Conservation (phyloP, 2,888 invertebrate genomes). For the Drosophila infuscata region DNA sequence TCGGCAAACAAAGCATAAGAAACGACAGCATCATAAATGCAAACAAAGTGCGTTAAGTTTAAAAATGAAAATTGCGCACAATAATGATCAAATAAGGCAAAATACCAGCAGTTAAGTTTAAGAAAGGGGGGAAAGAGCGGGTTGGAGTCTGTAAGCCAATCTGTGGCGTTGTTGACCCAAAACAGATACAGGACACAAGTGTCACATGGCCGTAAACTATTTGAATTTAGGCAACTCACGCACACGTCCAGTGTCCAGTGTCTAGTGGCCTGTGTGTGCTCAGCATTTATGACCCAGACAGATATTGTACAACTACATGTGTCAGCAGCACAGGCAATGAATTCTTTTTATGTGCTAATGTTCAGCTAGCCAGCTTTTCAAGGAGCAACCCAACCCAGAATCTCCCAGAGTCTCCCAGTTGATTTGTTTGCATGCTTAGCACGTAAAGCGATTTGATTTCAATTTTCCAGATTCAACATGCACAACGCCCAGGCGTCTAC, state of each 20-base stretch:
- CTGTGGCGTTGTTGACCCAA: slow-evolving; percentile 6
- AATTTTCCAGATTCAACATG: slow-evolving; percentile 76
- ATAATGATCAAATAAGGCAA: slow-evolving; percentile 7
- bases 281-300: slow-evolving; percentile 51
- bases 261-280: slow-evolving; percentile 13
- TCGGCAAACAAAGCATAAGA: slow-evolving; percentile 7
- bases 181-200: slow-evolving; percentile 5
- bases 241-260: slow-evolving; percentile 31
- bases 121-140: not conserved
- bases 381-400: not conserved
- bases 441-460: slow-evolving; percentile 84
- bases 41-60: slow-evolving; percentile 26
- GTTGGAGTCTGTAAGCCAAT: slow-evolving; percentile 23
- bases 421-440: slow-evolving; percentile 72
- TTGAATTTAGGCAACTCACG: slow-evolving; percentile 65
- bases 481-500: slow-evolving; percentile 63
- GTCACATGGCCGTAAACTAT: slow-evolving; percentile 29
- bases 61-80: slow-evolving; percentile 8
- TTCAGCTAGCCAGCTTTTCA: slow-evolving; percentile 25
- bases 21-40: not conserved
- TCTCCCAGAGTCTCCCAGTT: slow-evolving; percentile 13
- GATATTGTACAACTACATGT: slow-evolving; percentile 63
- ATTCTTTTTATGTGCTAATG: slow-evolving; percentile 82
- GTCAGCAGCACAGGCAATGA: slow-evolving; percentile 75
- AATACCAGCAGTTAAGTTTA: not conserved